A percentile compares a stretch with the other conserved stretches of the same genome.
phyloP scores from a whole-genome alignment of 1,140 invertebrate species.

The Trinorchestia longiramus region DNA sequence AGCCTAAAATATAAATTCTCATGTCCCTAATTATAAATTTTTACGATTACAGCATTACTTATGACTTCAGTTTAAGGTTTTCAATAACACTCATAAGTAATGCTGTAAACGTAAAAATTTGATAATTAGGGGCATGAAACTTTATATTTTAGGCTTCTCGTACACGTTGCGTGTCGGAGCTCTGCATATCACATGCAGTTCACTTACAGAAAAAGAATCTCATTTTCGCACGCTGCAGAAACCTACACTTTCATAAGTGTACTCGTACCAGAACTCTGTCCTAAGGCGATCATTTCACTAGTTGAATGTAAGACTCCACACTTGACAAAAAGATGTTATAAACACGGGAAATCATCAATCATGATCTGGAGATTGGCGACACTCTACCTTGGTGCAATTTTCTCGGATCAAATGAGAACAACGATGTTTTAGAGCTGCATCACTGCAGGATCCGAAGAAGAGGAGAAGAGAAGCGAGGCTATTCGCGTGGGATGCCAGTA shows the following conservation, averaged over 20 bases:
- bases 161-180: not conserved
- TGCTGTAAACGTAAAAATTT: not conserved
- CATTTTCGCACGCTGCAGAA: not conserved
- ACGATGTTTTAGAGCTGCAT: not conserved
- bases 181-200: not conserved
- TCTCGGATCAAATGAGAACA: not conserved
- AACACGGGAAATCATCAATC: not conserved
- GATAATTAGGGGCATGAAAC: not conserved
- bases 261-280: not conserved
- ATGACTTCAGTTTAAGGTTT: not conserved
- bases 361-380: not conserved
- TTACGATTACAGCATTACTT: not conserved
- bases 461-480: constrained; percentile 60
- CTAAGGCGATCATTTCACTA: not conserved
- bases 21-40: not conserved
- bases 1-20: not conserved
- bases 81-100: not conserved
- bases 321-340: not conserved
- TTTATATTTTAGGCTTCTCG: not conserved
- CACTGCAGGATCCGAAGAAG: constrained; percentile 42
- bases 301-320: not conserved
- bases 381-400: not conserved
- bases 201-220: not conserved
- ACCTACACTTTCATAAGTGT: not conserved
- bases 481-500: constrained; percentile 56